A percentile compares a stretch with the other conserved stretches of the same genome.
phyloP scores from a whole-genome alignment of 2,797 vertebrate genomes.

The Austrolebias charrua region DNA sequence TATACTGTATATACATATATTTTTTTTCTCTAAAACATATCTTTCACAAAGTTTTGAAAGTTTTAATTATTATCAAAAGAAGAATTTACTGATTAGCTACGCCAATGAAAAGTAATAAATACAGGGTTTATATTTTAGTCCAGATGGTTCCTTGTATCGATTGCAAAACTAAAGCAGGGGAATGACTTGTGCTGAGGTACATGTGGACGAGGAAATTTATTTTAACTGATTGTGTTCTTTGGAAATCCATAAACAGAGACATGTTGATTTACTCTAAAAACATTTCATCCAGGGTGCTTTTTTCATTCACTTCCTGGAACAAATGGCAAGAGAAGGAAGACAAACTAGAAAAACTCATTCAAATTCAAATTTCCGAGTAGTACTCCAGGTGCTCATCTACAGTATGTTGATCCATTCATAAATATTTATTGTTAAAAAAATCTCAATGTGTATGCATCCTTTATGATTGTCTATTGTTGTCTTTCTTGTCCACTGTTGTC shows the following conservation, averaged over 20 bases:
- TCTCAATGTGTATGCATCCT: too few relatives aligned
- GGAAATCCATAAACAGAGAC: not conserved
- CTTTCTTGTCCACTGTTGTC: too few relatives aligned
- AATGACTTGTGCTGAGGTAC: not conserved
- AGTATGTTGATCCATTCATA: too few relatives aligned
- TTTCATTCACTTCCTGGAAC: not conserved
- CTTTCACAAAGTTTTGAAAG: too few relatives aligned
- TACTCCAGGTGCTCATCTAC: too few relatives aligned
- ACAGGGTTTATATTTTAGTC: not conserved
- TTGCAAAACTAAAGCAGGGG: not conserved
- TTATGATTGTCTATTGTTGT: too few relatives aligned
- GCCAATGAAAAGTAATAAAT: not conserved
- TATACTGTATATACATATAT: too few relatives aligned
- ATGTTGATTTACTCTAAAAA: not conserved
- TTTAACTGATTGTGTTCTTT: too few relatives aligned
- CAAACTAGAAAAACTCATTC: not conserved
- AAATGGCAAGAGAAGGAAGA: not conserved
- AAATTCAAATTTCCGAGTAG: too few relatives aligned
- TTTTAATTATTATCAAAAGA: too few relatives aligned
- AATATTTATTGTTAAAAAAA: too few relatives aligned
- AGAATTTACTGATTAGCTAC: not conserved
- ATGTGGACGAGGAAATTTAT: too few relatives aligned
- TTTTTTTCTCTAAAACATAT: not conserved
- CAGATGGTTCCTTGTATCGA: not conserved
- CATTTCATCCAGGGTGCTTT: not conserved